Conservation (phyloP, 2,888 invertebrate species). For the Dicyrtoma fusca region DNA sequence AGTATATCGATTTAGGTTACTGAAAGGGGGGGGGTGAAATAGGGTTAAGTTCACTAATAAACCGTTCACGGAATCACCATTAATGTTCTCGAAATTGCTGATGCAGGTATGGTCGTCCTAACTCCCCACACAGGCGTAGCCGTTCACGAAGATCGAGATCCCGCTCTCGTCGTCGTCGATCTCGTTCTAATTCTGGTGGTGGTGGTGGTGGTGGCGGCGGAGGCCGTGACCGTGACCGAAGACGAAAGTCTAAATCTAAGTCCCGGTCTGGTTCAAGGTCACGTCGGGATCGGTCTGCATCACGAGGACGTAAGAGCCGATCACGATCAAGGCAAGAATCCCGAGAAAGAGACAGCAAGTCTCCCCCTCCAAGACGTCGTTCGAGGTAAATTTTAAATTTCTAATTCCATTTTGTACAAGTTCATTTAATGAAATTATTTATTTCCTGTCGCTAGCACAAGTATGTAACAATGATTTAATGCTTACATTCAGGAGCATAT, state of each 20-base stretch:
- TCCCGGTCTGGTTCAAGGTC: constrained; percentile 44
- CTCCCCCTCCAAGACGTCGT: constrained; percentile 36
- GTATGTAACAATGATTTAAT: no score
- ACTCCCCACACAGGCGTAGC: constrained; percentile 45
- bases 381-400: constrained; percentile 31
- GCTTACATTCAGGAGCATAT: constrained; percentile 41
- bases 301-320: constrained; percentile 13
- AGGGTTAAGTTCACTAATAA: no score
- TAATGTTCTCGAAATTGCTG: not conserved
- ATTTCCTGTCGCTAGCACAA: no score
- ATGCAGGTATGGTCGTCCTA: constrained; percentile 53
- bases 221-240: not conserved
- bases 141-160: constrained; percentile 34
- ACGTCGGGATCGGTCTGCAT: constrained; percentile 37
- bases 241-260: constrained; percentile 24
- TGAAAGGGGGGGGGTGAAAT: no score
- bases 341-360: constrained; percentile 5
- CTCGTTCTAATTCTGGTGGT: constrained; percentile 32
- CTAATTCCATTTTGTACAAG: not conserved
- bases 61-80: not conserved
- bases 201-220: constrained; percentile 42
- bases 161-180: constrained; percentile 27
- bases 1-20: no score
- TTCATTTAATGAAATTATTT: not conserved
- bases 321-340: constrained; percentile 28